Percentiles rank a stretch among this genome's conserved stretches.
phyloP scores from a whole-genome alignment of 2,797 vertebrate species.

The Chiloscyllium punctatum region DNA sequence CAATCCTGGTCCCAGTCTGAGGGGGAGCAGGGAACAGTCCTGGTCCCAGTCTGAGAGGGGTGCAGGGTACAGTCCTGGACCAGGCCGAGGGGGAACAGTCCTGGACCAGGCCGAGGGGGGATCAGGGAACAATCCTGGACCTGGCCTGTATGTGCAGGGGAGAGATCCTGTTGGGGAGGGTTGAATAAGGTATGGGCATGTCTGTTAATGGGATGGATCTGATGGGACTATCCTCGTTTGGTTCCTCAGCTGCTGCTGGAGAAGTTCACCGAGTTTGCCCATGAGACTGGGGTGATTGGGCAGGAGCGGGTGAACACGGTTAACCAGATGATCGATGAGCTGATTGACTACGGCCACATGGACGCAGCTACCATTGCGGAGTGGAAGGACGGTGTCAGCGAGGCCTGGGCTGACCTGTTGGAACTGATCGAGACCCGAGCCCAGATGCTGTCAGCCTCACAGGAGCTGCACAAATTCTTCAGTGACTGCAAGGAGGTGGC shows the following conservation, averaged over 20 bases:
- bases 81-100: no score
- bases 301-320: slow-evolving; percentile 80
- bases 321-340: slow-evolving; percentile 93
- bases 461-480: slow-evolving; percentile 92
- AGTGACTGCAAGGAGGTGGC: slow-evolving; percentile 80
- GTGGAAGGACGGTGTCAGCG: slow-evolving; percentile 92
- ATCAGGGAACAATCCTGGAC: no score
- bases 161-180: no score
- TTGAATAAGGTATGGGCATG: no score
- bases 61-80: no score
- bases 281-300: slow-evolving; percentile 73
- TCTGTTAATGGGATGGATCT: no score
- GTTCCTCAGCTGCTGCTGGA: slow-evolving; percentile 70
- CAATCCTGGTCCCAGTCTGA: no score
- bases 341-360: slow-evolving; percentile 84
- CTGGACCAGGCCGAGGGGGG: no score
- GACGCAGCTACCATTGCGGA: slow-evolving; percentile 89
- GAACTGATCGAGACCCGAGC: slow-evolving; percentile 88
- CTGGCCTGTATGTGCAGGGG: no score
- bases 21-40: no score
- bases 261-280: slow-evolving; percentile 85
- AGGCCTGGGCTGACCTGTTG: slow-evolving; percentile 88
- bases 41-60: no score
- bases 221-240: no score
- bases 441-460: slow-evolving; percentile 84